A percentile compares a stretch with the other conserved stretches of the same genome.
Evolutionary conservation across 1,140 invertebrate species (phyloP).

Genomic region (Drosophila repleta): DNA sequence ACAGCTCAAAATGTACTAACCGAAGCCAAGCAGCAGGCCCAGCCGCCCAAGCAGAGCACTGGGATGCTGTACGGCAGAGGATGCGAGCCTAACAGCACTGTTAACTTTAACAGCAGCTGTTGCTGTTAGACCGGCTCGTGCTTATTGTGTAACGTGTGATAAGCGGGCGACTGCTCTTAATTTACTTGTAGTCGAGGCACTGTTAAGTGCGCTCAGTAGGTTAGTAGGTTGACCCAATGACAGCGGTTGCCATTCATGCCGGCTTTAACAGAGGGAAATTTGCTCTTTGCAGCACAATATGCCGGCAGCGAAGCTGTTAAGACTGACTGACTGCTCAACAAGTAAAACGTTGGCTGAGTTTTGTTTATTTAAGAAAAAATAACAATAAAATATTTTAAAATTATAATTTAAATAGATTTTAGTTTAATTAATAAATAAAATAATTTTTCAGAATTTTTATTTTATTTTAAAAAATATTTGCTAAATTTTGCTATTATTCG

Average conservation of each 20-base stretch:
- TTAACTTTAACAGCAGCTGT: slow-evolving; percentile 30
- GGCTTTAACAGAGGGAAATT: slow-evolving; percentile 55
- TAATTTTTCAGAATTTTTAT: not conserved
- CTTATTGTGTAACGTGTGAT: slow-evolving; percentile 19
- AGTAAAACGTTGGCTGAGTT: slow-evolving; percentile 6
- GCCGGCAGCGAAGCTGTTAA: slow-evolving; percentile 16
- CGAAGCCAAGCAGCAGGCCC: slow-evolving; percentile 13
- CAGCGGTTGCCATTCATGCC: slow-evolving; percentile 26
- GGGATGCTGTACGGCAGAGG: slow-evolving; percentile 29
- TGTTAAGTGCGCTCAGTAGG: slow-evolving; percentile 54
- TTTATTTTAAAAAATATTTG: not conserved
- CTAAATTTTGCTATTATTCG: too few species aligned
- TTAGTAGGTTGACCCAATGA: slow-evolving; percentile 68
- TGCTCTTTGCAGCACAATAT: slow-evolving; percentile 35
- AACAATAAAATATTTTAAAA: not conserved
- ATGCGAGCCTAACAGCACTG: slow-evolving; percentile 8
- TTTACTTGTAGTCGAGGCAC: not conserved
- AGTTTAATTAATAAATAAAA: not conserved
- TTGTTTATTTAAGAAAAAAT: not conserved
- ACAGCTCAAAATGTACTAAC: slow-evolving; percentile 77
- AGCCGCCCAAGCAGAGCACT: slow-evolving; percentile 15
- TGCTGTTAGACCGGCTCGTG: slow-evolving; percentile 39
- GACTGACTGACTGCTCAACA: slow-evolving; percentile 19
- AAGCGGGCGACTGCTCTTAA: slow-evolving; percentile 48
- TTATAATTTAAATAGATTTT: not conserved